Evolutionary conservation across 2,888 invertebrate species (phyloP).

Genomic region (Sesia apiformis): DNA sequence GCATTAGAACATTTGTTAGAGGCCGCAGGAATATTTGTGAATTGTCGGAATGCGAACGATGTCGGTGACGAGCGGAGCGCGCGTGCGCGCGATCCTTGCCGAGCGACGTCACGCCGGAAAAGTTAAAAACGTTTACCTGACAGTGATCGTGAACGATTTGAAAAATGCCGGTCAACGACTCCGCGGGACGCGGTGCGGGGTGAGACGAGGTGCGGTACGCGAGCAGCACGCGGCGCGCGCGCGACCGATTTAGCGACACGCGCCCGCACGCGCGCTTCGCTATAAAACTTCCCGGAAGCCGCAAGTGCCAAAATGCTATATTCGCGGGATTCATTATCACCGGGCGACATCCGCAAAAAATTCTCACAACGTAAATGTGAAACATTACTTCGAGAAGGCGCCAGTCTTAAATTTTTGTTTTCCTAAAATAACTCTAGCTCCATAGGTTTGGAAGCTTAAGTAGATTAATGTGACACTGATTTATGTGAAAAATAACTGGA

Average conservation of each 20-base stretch:
- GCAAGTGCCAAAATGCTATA: slow-evolving; percentile 3
- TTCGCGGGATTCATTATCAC: neutral
- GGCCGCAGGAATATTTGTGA: neutral
- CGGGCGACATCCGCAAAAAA: neutral
- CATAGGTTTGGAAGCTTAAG: neutral
- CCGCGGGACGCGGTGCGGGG: neutral
- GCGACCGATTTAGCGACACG: slow-evolving; percentile 10
- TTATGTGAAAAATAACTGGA: neutral
- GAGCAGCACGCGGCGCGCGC: slow-evolving; percentile 7
- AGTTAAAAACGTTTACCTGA: slow-evolving; percentile 22
- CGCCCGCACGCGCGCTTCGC: slow-evolving; percentile 9
- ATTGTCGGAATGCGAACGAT: neutral
- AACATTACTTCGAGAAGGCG: neutral
- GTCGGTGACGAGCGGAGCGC: neutral
- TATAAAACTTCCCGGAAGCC: slow-evolving; percentile 25
- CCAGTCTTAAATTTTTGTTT: neutral
- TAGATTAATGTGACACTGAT: neutral
- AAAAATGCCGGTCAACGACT: slow-evolving; percentile 33
- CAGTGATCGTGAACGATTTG: slow-evolving; percentile 22
- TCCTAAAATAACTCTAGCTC: neutral
- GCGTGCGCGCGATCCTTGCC: neutral
- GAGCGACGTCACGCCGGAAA: slow-evolving; percentile 10
- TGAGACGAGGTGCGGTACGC: neutral
- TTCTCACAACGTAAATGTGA: neutral
- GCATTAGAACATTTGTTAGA: neutral